Percentiles rank a stretch among this genome's conserved stretches.
phyloP scores from a whole-genome alignment of 2,888 invertebrate species.

The Hanleya hanleyi region DNA sequence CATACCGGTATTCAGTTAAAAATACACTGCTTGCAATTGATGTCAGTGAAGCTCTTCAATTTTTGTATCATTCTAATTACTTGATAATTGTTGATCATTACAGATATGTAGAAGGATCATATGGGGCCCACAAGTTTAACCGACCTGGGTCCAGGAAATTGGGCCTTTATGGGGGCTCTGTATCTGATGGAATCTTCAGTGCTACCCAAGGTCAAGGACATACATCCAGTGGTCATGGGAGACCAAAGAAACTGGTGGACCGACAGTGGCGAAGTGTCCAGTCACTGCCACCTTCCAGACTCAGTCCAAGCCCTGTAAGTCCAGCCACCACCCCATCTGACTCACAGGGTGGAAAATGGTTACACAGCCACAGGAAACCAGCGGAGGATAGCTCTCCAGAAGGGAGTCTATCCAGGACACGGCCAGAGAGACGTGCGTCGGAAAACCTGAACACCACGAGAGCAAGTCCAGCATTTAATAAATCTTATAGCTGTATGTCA shows the following conservation, averaged over 20 bases:
- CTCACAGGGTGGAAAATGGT: background rate
- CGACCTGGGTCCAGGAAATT: slow-evolving; percentile 43
- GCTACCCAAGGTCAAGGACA: background rate
- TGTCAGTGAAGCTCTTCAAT: no score
- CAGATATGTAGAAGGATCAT: slow-evolving; percentile 63
- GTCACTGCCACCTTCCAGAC: background rate
- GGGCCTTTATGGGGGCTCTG: slow-evolving; percentile 56
- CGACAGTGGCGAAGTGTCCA: background rate
- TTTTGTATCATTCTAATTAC: no score
- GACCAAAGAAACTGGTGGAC: background rate
- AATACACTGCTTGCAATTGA: no score
- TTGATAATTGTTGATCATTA: no score
- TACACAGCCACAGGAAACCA: background rate
- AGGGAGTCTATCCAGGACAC: background rate
- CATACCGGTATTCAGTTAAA: no score
- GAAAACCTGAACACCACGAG: background rate
- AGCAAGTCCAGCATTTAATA: background rate
- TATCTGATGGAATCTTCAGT: slow-evolving; percentile 42
- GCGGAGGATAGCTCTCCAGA: background rate
- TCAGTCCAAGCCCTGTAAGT: background rate
- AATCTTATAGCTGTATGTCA: background rate
- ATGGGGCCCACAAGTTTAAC: slow-evolving; percentile 54
- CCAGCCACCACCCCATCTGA: background rate
- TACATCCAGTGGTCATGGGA: background rate
- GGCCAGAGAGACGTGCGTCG: background rate